A percentile compares a stretch with the other conserved stretches of the same genome.
These are phyloP conservation scores for Aphodius granarius DNA, from an alignment of 2,888 invertebrate species.

Conservation along the genomic window DNA sequence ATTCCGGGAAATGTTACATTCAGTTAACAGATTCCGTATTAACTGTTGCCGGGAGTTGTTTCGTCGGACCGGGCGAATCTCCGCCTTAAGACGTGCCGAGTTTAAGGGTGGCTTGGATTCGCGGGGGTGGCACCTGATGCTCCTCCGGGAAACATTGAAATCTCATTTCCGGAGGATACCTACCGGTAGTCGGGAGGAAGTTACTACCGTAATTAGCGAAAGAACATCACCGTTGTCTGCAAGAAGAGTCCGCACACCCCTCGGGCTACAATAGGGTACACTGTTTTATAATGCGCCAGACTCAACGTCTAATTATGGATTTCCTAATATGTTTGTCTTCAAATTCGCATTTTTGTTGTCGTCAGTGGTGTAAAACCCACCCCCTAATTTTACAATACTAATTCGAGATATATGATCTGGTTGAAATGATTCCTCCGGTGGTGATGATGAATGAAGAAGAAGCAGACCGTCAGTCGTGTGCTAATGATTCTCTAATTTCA, in stretches of 20 bases:
- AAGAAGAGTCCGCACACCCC: neutral
- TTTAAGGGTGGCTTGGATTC: constrained; percentile 20
- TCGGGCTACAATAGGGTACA: neutral
- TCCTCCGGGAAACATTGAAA: constrained; percentile 56
- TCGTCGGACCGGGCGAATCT: neutral
- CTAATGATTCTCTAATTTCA: constrained; percentile 15
- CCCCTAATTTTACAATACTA: neutral
- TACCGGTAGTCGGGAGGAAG: constrained; percentile 35
- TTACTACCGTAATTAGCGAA: constrained; percentile 49
- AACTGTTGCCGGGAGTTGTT: constrained; percentile 46
- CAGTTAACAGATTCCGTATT: constrained; percentile 55
- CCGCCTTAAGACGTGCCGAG: neutral
- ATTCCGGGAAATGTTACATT: constrained; percentile 55
- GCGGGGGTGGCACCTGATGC: constrained; percentile 32
- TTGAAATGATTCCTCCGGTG: neutral
- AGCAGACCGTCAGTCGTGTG: neutral
- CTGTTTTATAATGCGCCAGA: neutral
- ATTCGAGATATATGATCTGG: neutral
- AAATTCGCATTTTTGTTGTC: too few relatives aligned
- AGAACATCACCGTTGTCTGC: constrained; percentile 35
- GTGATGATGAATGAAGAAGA: neutral
- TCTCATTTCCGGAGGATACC: constrained; percentile 53
- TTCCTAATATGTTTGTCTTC: neutral
- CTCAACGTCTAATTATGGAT: neutral
- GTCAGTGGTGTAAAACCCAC: neutral